Percentiles rank a stretch among this genome's conserved stretches.
Conservation (phyloP, 2,888 invertebrate genomes). For the Papilio elwesi region DNA sequence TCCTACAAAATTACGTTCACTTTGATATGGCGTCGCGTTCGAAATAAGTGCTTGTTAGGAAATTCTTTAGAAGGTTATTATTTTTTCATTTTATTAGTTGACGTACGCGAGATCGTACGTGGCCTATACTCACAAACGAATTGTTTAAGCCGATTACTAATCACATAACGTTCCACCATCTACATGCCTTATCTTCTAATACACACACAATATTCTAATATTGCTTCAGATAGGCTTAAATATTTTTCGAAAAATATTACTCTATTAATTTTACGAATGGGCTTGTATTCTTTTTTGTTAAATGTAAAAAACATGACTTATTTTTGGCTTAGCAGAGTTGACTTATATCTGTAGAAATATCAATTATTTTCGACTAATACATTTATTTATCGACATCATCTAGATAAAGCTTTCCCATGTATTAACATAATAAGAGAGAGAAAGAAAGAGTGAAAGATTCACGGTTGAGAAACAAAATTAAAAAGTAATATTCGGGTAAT, state of each 20-base stretch:
- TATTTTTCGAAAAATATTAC: not conserved
- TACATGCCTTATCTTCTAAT: constrained; percentile 22
- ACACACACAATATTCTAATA: not conserved
- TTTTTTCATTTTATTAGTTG: no score
- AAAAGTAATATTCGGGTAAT: no score
- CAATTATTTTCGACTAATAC: not conserved
- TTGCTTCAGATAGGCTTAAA: constrained; percentile 5
- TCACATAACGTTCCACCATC: not conserved
- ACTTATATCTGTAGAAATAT: not conserved
- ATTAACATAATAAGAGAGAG: no score
- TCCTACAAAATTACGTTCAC: constrained; percentile 20
- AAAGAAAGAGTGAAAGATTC: no score
- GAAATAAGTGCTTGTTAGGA: not conserved
- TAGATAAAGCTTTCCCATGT: not conserved
- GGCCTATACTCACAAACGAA: no score
- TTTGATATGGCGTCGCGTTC: not conserved
- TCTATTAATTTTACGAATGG: not conserved
- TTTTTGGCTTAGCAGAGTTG: not conserved
- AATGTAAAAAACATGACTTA: not conserved
- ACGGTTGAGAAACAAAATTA: no score
- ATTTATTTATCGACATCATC: not conserved
- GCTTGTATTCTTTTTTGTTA: not conserved
- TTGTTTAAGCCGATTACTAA: not conserved
- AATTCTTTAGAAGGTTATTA: not conserved
- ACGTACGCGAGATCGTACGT: no score